Conservation (phyloP, 1,140 invertebrate genomes). For the Callitettix versicolor region DNA sequence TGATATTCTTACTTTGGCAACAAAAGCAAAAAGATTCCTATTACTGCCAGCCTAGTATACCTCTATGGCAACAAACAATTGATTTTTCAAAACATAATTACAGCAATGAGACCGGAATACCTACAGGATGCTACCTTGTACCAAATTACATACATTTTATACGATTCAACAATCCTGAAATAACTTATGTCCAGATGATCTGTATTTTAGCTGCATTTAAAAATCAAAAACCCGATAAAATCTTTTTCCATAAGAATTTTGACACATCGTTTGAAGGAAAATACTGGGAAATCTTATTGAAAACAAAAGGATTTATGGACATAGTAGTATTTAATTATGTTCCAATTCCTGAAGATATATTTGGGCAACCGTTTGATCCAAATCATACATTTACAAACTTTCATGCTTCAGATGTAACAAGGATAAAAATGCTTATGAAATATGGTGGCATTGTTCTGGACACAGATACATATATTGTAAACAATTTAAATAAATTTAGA, state of each 20-base stretch:
- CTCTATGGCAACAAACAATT: too few relatives aligned
- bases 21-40: too few relatives aligned
- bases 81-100: neutral
- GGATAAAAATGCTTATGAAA: constrained; percentile 21
- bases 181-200: constrained; percentile 19
- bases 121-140: constrained; percentile 15
- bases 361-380: constrained; percentile 21
- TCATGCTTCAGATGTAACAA: constrained; percentile 15
- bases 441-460: constrained; percentile 26
- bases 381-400: constrained; percentile 1
- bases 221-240: constrained; percentile 23
- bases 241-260: constrained; percentile 22
- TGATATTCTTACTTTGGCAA: too few relatives aligned
- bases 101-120: constrained; percentile 15
- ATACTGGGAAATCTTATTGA: constrained; percentile 21
- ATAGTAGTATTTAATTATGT: constrained; percentile 16
- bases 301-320: constrained; percentile 3
- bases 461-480: constrained; percentile 23
- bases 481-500: constrained; percentile 21
- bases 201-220: constrained; percentile 22
- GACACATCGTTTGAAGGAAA: constrained; percentile 15
- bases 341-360: constrained; percentile 23
- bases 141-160: constrained; percentile 23
- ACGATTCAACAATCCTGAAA: constrained; percentile 1
- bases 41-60: too few relatives aligned